Evolutionary conservation across 2,113 vertebrate genomes (phyloP).

Genomic region (Elaphurus davidianus): DNA sequence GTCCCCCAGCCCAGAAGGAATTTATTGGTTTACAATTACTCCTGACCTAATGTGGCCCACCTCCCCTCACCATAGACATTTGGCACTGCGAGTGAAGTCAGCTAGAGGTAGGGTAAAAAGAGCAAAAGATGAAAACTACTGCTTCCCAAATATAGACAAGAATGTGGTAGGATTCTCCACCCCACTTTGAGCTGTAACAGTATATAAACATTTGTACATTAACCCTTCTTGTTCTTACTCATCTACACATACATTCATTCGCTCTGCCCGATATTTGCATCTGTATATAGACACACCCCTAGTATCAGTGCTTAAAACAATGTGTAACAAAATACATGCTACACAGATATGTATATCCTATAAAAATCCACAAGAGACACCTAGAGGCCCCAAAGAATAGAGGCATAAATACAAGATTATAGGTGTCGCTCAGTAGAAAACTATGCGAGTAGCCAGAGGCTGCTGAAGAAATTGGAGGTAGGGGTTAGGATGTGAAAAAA

Average conservation of each 20-base stretch:
- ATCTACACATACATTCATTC: not conserved
- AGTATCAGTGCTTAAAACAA: not conserved
- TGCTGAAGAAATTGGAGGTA: not conserved
- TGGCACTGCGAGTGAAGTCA: not conserved
- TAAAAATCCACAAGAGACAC: constrained; percentile 4
- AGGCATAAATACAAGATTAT: not conserved
- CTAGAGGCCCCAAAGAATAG: not conserved
- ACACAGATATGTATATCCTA: not conserved
- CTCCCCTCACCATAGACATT: not conserved
- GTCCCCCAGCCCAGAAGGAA: not conserved
- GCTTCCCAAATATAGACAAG: not conserved
- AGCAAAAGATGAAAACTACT: not conserved
- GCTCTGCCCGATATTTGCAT: not conserved
- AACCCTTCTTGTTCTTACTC: not conserved
- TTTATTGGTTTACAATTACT: not conserved
- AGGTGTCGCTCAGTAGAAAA: not conserved
- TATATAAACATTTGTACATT: not conserved
- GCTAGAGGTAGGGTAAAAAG: not conserved
- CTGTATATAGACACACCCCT: no score
- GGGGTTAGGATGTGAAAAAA: not conserved
- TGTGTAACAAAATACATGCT: not conserved
- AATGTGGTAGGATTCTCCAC: not conserved
- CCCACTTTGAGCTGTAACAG: not conserved
- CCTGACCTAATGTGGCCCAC: not conserved
- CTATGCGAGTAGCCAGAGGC: not conserved